Conservation (phyloP, 1,140 invertebrate species). For the Temnothorax curvispinosus region DNA sequence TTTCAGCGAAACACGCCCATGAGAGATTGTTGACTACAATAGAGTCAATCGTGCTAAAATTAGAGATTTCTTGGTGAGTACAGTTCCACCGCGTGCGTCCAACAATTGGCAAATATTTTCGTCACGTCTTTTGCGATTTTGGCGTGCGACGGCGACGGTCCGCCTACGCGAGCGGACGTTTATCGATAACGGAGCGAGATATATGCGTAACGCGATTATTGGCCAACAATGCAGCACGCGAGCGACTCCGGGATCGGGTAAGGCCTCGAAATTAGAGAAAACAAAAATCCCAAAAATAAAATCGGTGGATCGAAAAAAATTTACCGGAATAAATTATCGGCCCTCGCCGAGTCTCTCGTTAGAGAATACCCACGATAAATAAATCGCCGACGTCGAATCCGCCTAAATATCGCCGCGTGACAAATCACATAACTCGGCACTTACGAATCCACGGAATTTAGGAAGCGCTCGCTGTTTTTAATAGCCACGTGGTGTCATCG, state of each 20-base stretch:
- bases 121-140: not conserved
- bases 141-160: not conserved
- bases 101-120: not conserved
- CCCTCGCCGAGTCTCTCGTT: conserved; percentile 5
- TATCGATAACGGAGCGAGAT: not conserved
- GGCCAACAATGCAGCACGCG: not conserved
- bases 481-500: conserved; percentile 69
- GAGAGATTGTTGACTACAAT: not conserved
- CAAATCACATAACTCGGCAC: conserved; percentile 72
- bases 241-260: not conserved
- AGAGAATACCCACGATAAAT: not conserved
- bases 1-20: not conserved
- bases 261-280: not conserved
- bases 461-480: conserved; percentile 73
- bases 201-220: conserved; percentile 20
- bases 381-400: conserved; percentile 32
- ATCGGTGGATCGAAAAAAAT: not conserved
- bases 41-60: conserved; percentile 21
- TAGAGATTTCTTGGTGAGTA: not conserved
- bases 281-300: conserved; percentile 11
- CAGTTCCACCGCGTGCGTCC: not conserved
- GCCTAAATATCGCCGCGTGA: conserved; percentile 65
- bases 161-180: not conserved
- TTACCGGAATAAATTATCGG: conserved; percentile 27
- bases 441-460: conserved; percentile 75